phyloP scores from a whole-genome alignment of 2,113 vertebrate genomes.

The Syrrhaptes paradoxus region DNA sequence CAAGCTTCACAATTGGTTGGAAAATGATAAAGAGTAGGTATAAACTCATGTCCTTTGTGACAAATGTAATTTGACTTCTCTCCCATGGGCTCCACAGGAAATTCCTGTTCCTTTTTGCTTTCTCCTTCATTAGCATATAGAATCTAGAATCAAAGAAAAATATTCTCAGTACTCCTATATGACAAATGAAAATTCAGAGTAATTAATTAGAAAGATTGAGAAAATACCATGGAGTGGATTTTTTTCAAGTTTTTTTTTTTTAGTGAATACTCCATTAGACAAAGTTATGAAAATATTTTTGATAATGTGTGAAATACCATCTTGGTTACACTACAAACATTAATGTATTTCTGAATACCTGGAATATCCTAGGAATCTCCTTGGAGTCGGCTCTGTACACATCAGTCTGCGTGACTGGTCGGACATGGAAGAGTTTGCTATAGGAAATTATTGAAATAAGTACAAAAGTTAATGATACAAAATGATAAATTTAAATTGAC shows the following conservation, averaged over 20 bases:
- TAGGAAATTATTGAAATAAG: constrained; percentile 48
- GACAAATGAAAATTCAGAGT: background rate
- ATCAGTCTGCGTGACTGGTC: constrained; percentile 96
- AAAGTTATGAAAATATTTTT: background rate
- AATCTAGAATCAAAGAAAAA: constrained; percentile 80
- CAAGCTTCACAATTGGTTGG: constrained; percentile 98
- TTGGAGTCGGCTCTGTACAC: constrained; percentile 97
- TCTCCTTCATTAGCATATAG: constrained; percentile 98
- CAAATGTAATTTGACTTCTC: constrained; percentile 98
- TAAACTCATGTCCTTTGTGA: constrained; percentile 99
- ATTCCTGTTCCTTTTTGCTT: constrained; percentile 96
- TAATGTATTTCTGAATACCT: constrained; percentile 77
- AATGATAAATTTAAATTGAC: background rate
- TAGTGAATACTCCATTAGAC: background rate
- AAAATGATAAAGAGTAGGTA: constrained; percentile 97
- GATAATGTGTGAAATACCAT: background rate
- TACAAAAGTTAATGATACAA: constrained; percentile 7
- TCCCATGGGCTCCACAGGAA: constrained; percentile 86
- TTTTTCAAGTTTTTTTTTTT: background rate
- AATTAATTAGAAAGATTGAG: background rate
- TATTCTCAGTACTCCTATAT: background rate
- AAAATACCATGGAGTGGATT: background rate
- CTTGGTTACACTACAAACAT: background rate
- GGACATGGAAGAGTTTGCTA: constrained; percentile 98
- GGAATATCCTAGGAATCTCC: constrained; percentile 99